Percentiles rank a stretch among this genome's conserved stretches.
These are phyloP conservation scores for Morone saxatilis DNA, from an alignment of 2,113 vertebrate genomes.

Conservation along the genomic window DNA sequence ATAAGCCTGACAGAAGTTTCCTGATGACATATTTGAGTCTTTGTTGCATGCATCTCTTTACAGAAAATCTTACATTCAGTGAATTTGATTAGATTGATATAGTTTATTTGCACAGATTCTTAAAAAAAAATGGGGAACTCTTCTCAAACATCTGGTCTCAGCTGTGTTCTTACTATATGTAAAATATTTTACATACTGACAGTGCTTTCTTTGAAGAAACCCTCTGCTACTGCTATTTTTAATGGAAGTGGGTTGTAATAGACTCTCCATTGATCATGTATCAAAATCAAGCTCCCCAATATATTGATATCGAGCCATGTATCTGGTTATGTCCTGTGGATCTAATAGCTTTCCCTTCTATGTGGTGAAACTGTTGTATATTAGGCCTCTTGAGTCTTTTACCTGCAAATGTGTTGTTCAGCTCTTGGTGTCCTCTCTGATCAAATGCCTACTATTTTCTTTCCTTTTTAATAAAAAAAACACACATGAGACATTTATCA, in stretches of 20 bases:
- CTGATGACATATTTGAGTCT: not conserved
- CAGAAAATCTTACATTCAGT: not conserved
- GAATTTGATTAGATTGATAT: not conserved
- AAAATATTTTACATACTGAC: not conserved
- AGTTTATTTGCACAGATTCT: not conserved
- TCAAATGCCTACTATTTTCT: constrained; percentile 48
- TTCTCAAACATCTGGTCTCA: constrained; percentile 34
- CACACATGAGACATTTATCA: constrained; percentile 60
- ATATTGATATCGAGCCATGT: constrained; percentile 40
- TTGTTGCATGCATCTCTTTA: constrained; percentile 17
- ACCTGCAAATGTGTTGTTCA: constrained; percentile 55
- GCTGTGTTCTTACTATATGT: constrained; percentile 11
- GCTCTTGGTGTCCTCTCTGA: constrained; percentile 55
- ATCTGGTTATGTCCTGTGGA: constrained; percentile 59
- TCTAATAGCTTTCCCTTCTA: constrained; percentile 51
- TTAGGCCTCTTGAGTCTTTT: constrained; percentile 46
- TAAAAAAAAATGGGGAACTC: not conserved
- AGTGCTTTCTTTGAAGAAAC: constrained; percentile 7
- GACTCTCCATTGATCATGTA: not conserved
- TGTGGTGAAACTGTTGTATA: constrained; percentile 55
- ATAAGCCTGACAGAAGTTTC: constrained; percentile 5
- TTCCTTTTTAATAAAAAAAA: constrained; percentile 69
- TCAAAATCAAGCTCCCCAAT: not conserved
- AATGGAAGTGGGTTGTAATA: constrained; percentile 28
- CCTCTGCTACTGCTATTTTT: constrained; percentile 19